Percentiles rank a stretch among this genome's conserved stretches.
phyloP scores from a whole-genome alignment of 2,888 invertebrate genomes.

The Sarcophaga subvicina region DNA sequence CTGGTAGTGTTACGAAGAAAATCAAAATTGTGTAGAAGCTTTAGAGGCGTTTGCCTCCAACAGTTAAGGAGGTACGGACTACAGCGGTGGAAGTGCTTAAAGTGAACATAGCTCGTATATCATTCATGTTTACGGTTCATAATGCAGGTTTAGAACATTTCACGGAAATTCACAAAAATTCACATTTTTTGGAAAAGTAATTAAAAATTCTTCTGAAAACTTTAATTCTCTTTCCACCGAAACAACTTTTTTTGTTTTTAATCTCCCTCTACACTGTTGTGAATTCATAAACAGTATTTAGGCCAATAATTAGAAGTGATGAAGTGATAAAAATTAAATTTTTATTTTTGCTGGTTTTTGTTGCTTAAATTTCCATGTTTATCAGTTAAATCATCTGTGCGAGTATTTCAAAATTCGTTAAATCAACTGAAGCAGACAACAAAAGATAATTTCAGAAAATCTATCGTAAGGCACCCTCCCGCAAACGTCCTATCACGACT shows the following conservation, averaged over 20 bases:
- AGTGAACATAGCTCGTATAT: no score
- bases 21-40: no score
- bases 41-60: no score
- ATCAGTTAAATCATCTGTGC: constrained; percentile 27
- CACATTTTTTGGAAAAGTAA: no score
- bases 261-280: neutral
- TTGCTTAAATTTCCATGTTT: neutral
- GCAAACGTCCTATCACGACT: neutral
- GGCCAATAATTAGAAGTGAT: constrained; percentile 21
- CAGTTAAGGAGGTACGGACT: no score
- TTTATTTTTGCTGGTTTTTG: neutral
- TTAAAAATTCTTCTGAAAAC: neutral
- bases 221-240: neutral
- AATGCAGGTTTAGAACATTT: no score
- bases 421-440: constrained; percentile 8
- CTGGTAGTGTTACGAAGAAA: no score
- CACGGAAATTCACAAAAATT: no score
- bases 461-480: neutral
- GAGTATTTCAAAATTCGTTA: constrained; percentile 12
- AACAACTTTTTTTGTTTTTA: neutral
- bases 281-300: neutral
- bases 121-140: no score
- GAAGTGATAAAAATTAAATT: neutral
- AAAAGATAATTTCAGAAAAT: constrained; percentile 16
- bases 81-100: no score